Evolutionary conservation across 2,113 vertebrate species (phyloP), one percentile per base, ranked within the genome.

Genomic region (Trinectes maculatus): DNA sequence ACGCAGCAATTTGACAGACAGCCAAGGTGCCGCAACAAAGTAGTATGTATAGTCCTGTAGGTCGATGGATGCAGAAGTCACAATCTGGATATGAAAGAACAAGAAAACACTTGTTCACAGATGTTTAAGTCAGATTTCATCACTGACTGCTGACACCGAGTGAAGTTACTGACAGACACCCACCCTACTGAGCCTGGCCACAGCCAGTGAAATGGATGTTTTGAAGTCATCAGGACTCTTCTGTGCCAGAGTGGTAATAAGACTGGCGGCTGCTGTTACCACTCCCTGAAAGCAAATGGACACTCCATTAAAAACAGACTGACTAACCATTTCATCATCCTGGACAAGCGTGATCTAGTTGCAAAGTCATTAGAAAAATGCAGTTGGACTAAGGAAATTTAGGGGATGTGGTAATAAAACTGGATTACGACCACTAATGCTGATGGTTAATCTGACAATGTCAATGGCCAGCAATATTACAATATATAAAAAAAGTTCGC

Each of bases 1-100:
- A 8, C 95, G 88, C 60, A 96, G 89, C 36, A 96, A 79, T 57
- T 96, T 96, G 57, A 95, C 94, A 0, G 95, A 96, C 42, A 96
- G 89, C 95, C 95, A 96, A 1, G 95, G 95, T 0, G 95, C 95
- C 0, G 95, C 94, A 3, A 96, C 95, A 8, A 96, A 96, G 87
- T 96, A 96, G 83, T 96, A 96, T 0, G 95, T 96, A 55, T 96
- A 96, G 87, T 95, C 94, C 85, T 95, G 95, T 8, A 96, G 93
- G 87, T 96, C 95, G 0, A 95, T 95, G 87, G 94, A 95, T 2
- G 95, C 94, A 0, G 95, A 96, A 2, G 95, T 95, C 44, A 96
- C 95, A 0, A 96, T 96, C 95, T 96, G 48, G 10, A 57, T 10
- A 29, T 21, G 16, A 1, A 6, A 25, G 12, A n/a, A 61, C 5